Evolutionary conservation across 2,888 invertebrate genomes (phyloP).

Genomic region (Caenorhabditis sp.): DNA sequence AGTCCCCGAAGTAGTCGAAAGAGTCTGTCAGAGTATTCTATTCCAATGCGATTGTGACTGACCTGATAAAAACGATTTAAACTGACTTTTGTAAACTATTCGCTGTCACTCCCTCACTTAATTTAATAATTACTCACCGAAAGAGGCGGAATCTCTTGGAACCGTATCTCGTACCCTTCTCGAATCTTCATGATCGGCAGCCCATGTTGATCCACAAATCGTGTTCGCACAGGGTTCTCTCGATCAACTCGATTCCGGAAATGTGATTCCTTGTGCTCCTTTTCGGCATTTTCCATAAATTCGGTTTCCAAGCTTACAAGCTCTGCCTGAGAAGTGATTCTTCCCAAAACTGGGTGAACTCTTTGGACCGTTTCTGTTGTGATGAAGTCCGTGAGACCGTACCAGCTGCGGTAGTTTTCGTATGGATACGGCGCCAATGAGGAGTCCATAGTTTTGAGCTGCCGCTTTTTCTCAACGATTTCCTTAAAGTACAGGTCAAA

Average conservation of each 20-base stretch:
- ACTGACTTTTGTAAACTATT: not conserved
- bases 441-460: slow-evolving; percentile 88
- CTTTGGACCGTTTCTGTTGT: slow-evolving; percentile 59
- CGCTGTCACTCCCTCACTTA: no score
- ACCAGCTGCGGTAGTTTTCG: slow-evolving; percentile 92
- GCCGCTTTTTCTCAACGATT: slow-evolving; percentile 82
- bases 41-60: slow-evolving; percentile 69
- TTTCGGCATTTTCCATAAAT: slow-evolving; percentile 66
- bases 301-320: slow-evolving; percentile 78
- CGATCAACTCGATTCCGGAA: slow-evolving; percentile 69
- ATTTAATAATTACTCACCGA: no score
- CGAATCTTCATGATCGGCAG: slow-evolving; percentile 91
- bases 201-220: slow-evolving; percentile 84
- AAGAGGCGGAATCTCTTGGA: slow-evolving; percentile 84
- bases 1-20: slow-evolving; percentile 64
- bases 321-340: slow-evolving; percentile 79
- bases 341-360: slow-evolving; percentile 84
- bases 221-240: slow-evolving; percentile 72
- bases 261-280: slow-evolving; percentile 44
- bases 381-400: slow-evolving; percentile 72
- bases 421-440: slow-evolving; percentile 94
- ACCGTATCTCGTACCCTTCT: slow-evolving; percentile 90
- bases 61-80: slow-evolving; percentile 61
- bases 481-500: slow-evolving; percentile 19
- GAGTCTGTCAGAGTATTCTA: slow-evolving; percentile 76